These are phyloP conservation scores for Rhinogobius similis DNA, from an alignment of 2,113 vertebrate genomes.

Conservation along the genomic window DNA sequence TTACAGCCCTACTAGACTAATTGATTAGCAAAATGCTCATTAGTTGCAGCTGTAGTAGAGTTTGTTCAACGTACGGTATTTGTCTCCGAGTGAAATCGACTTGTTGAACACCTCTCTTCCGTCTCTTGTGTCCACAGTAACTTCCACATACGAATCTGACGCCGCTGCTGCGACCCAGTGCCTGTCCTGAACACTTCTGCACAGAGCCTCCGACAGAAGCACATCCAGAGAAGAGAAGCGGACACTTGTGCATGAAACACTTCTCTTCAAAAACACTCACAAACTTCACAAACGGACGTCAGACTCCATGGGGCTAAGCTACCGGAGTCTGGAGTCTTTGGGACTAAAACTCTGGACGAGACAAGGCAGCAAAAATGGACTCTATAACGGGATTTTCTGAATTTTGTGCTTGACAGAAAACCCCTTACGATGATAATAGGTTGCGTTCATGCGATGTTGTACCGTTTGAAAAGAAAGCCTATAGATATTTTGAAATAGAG, in stretches of 20 bases:
- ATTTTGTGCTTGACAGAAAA: constrained; percentile 43
- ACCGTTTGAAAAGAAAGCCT: background rate
- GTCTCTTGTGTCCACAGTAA: constrained; percentile 78
- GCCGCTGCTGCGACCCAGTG: constrained; percentile 48
- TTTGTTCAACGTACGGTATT: too few relatives aligned
- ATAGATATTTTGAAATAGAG: too few relatives aligned
- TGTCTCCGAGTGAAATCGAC: too few relatives aligned
- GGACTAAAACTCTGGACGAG: constrained; percentile 14
- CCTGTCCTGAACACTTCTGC: constrained; percentile 56
- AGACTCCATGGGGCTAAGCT: constrained; percentile 10
- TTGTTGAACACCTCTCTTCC: too few relatives aligned
- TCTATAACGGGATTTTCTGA: constrained; percentile 41
- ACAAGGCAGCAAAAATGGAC: background rate
- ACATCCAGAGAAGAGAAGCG: constrained; percentile 21
- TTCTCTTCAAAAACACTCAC: constrained; percentile 12
- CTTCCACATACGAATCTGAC: constrained; percentile 95
- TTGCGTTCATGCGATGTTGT: background rate
- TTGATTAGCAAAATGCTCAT: too few relatives aligned
- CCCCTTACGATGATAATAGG: constrained; percentile 24
- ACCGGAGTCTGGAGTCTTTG: constrained; percentile 7
- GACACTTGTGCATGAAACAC: constrained; percentile 34
- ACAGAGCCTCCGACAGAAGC: constrained; percentile 39
- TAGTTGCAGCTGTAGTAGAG: too few relatives aligned
- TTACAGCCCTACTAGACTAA: too few relatives aligned
- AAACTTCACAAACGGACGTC: background rate